A percentile compares a stretch with the other conserved stretches of the same genome.
These are phyloP conservation scores for Myotis brandtii DNA, from an alignment of 2,113 vertebrate species.

Conservation along the genomic window DNA sequence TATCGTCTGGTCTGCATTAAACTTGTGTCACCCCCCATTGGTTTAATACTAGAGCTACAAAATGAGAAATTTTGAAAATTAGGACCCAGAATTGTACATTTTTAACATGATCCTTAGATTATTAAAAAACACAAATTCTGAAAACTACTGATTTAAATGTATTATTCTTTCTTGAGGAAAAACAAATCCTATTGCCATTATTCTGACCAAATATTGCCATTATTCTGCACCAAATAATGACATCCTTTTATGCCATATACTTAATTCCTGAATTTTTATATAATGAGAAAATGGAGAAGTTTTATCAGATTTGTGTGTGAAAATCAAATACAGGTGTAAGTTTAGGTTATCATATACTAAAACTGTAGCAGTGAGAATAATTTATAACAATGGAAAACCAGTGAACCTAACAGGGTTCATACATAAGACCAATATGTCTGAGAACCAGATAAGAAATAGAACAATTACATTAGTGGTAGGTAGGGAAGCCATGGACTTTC, in stretches of 20 bases:
- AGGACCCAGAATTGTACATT: neutral
- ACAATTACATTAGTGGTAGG: neutral
- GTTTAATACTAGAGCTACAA: constrained; percentile 1
- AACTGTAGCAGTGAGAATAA: neutral
- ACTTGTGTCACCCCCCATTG: neutral
- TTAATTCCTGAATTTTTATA: constrained; percentile 23
- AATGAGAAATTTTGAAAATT: constrained; percentile 46
- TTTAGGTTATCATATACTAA: neutral
- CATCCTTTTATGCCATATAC: neutral
- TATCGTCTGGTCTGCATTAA: neutral
- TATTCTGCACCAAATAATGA: neutral
- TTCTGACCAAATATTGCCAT: neutral
- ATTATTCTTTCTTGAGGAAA: neutral
- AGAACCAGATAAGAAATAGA: neutral
- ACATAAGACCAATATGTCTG: neutral
- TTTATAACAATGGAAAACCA: neutral
- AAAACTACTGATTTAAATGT: neutral
- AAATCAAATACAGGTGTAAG: neutral
- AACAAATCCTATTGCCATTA: neutral
- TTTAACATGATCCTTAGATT: neutral
- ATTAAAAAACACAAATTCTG: constrained; percentile 23
- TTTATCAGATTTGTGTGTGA: neutral
- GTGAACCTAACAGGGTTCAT: neutral
- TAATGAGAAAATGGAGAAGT: constrained; percentile 7
- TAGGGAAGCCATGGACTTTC: neutral